phyloP scores from a whole-genome alignment of 2,113 vertebrate genomes.

The Lutjanus erythropterus region DNA sequence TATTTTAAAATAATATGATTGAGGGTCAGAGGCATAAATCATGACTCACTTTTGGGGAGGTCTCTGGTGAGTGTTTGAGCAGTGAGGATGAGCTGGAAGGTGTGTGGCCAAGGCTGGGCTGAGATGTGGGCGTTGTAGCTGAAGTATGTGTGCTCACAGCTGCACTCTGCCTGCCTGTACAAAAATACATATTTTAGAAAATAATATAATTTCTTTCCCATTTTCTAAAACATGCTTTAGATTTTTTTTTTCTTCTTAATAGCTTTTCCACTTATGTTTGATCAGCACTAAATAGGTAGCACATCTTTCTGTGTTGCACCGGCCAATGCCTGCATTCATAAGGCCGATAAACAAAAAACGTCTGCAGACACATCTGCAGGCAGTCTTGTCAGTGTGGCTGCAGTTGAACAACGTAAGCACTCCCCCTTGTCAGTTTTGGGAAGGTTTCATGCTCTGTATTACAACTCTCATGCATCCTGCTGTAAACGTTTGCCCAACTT shows the following conservation, averaged over 20 bases:
- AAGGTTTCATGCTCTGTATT: no score
- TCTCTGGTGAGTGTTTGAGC: conserved; percentile 83
- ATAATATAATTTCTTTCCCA: background rate
- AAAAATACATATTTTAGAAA: background rate
- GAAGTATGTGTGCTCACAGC: conserved; percentile 77
- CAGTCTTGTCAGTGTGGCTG: no score
- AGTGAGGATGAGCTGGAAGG: conserved; percentile 85
- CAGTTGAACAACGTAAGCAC: no score
- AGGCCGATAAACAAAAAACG: no score
- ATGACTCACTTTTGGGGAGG: conserved; percentile 88
- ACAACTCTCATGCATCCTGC: no score
- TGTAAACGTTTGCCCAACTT: no score
- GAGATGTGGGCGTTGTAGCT: conserved; percentile 82
- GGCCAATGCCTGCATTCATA: no score
- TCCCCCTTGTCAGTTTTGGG: no score
- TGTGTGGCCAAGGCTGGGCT: conserved; percentile 86
- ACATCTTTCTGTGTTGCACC: background rate
- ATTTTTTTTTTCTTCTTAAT: background rate
- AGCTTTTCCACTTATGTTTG: background rate
- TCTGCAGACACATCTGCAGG: no score
- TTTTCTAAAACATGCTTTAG: background rate
- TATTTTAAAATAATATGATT: background rate
- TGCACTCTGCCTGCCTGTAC: conserved; percentile 81
- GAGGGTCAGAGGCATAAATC: background rate
- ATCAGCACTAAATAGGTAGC: background rate